Evolutionary conservation across 2,888 invertebrate genomes (phyloP).

Genomic region (Eumerus sabulonum): DNA sequence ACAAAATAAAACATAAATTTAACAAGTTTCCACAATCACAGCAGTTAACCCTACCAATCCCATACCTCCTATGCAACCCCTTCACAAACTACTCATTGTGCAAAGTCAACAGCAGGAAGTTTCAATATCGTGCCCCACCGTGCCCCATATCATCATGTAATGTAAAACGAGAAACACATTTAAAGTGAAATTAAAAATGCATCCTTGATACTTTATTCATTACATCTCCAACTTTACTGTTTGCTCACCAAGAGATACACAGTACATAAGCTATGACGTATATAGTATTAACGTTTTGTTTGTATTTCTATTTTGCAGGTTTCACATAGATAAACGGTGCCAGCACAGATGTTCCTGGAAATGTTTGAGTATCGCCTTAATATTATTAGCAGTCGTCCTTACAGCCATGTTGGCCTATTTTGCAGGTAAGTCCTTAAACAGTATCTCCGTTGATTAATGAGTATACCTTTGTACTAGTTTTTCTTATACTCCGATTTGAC

Average conservation of each 20-base stretch:
- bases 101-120: slow-evolving; percentile 7
- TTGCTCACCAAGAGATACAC: not conserved
- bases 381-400: slow-evolving; percentile 92
- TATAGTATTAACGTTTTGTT: slow-evolving; percentile 28
- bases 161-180: slow-evolving; percentile 7
- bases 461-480: slow-evolving; percentile 1
- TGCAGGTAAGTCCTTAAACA: slow-evolving; percentile 87
- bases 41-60: slow-evolving; percentile 23
- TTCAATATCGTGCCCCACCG: slow-evolving; percentile 14
- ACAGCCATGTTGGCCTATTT: slow-evolving; percentile 97
- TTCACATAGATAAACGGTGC: slow-evolving; percentile 96
- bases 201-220: slow-evolving; percentile 40
- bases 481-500: too few species aligned
- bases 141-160: too few species aligned
- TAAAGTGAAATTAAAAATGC: slow-evolving; percentile 38
- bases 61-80: not conserved
- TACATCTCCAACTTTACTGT: slow-evolving; percentile 1
- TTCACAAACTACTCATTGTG: too few species aligned
- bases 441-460: slow-evolving; percentile 35
- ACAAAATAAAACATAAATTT: slow-evolving; percentile 28
- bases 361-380: slow-evolving; percentile 95
- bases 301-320: slow-evolving; percentile 77
- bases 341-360: slow-evolving; percentile 98
- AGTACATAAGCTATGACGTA: not conserved
- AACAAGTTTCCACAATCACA: slow-evolving; percentile 17